These are phyloP conservation scores for Atlantisia rogersi DNA, from an alignment of 2,113 vertebrate genomes.

Conservation along the genomic window DNA sequence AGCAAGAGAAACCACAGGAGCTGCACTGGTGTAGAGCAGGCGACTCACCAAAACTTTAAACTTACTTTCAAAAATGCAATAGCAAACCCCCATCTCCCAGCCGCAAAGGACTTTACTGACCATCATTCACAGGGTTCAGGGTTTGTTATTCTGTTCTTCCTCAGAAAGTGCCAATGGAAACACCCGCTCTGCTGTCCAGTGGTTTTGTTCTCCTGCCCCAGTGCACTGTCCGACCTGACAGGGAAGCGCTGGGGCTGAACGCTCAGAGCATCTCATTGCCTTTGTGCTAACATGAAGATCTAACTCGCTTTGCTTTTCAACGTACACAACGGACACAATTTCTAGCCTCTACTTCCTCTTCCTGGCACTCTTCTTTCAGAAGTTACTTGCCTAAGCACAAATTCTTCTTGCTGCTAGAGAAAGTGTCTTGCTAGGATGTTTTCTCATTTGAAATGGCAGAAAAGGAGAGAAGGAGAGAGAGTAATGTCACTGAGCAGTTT, in stretches of 20 bases:
- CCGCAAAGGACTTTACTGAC: background rate
- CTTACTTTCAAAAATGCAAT: background rate
- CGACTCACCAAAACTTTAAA: background rate
- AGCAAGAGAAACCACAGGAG: background rate
- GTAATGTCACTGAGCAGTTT: background rate
- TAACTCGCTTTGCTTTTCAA: background rate
- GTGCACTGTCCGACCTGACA: background rate
- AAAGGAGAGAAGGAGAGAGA: background rate
- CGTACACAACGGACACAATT: background rate
- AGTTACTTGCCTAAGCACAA: background rate
- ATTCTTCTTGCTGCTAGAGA: background rate
- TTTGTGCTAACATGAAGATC: background rate
- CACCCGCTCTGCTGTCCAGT: background rate
- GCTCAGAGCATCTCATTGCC: background rate
- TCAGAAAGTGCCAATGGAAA: background rate
- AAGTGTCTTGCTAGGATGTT: background rate
- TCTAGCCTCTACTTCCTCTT: background rate
- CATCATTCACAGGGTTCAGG: background rate
- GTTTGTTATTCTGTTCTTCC: background rate
- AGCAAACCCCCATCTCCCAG: background rate
- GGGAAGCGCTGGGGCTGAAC: background rate
- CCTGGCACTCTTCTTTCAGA: background rate
- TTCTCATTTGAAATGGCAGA: background rate
- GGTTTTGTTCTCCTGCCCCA: background rate
- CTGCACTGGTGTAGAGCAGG: background rate